Evolutionary conservation across 1,140 invertebrate genomes (phyloP).

Genomic region (Panonychus citri): DNA sequence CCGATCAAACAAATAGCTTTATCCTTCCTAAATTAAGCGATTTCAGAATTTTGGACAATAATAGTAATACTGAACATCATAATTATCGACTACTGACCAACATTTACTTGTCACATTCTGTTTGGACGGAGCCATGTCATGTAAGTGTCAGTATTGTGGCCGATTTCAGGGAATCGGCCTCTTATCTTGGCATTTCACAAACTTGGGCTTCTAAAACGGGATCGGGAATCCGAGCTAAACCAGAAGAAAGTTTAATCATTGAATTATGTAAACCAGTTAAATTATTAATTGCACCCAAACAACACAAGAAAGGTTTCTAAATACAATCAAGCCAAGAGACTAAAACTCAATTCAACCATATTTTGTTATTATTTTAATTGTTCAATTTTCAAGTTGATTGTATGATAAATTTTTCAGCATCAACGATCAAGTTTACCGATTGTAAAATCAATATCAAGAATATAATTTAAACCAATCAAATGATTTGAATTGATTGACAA

Average conservation of each 20-base stretch:
- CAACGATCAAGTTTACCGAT: too few species aligned
- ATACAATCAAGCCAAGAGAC: too few species aligned
- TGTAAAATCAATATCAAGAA: too few species aligned
- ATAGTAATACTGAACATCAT: background rate
- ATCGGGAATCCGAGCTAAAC: slow-evolving; percentile 1
- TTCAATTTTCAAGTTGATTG: too few species aligned
- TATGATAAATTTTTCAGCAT: too few species aligned
- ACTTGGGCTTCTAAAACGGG: slow-evolving; percentile 22
- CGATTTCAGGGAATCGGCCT: slow-evolving; percentile 39
- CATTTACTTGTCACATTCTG: slow-evolving; percentile 60
- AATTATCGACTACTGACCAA: slow-evolving; percentile 56
- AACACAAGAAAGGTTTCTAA: slow-evolving; percentile 38
- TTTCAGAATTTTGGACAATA: slow-evolving; percentile 20
- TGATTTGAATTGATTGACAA: too few species aligned
- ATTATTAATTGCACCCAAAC: slow-evolving; percentile 64
- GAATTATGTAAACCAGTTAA: slow-evolving; percentile 70
- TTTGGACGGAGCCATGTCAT: slow-evolving; percentile 49
- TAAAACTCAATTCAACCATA: too few species aligned
- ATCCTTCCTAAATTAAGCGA: slow-evolving; percentile 41
- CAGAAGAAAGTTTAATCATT: slow-evolving; percentile 37
- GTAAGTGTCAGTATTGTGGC: slow-evolving; percentile 63
- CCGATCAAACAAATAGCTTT: slow-evolving; percentile 64
- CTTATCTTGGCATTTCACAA: slow-evolving; percentile 21
- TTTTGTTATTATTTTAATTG: too few species aligned
- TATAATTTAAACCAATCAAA: too few species aligned